Conservation (phyloP, 2,797 vertebrate species). For the Aythya fuligula region DNA sequence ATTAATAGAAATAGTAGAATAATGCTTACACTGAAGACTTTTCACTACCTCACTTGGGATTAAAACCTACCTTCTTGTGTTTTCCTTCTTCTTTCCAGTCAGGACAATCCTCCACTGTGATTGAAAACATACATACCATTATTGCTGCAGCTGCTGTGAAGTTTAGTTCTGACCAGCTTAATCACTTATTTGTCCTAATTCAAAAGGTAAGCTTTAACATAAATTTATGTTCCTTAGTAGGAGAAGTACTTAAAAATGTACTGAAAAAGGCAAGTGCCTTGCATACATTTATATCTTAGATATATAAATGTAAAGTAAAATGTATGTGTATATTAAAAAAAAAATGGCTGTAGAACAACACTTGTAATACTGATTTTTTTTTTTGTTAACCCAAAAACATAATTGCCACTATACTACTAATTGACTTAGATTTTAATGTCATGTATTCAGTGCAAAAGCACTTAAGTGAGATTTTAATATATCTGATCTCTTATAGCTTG, state of each 20-base stretch:
- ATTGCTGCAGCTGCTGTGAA: slow-evolving; percentile 98
- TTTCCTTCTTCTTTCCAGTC: slow-evolving; percentile 80
- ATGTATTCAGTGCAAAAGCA: neutral
- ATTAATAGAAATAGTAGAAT: neutral
- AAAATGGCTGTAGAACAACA: neutral
- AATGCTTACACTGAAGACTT: neutral
- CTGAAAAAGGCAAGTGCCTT: neutral
- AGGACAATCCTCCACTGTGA: slow-evolving; percentile 97
- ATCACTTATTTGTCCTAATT: slow-evolving; percentile 96
- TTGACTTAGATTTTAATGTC: neutral
- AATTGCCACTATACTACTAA: neutral
- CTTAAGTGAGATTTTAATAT: neutral
- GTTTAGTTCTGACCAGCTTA: slow-evolving; percentile 96
- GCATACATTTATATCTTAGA: neutral
- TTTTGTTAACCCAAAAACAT: neutral
- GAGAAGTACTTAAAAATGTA: neutral
- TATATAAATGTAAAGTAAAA: neutral
- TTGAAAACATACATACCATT: slow-evolving; percentile 98
- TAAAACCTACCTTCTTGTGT: neutral
- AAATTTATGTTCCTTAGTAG: neutral
- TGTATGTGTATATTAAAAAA: neutral
- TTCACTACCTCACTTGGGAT: neutral
- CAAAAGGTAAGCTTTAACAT: slow-evolving; percentile 87
- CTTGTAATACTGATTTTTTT: neutral
- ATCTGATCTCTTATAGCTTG: neutral